These are phyloP conservation scores for Furcula furcula DNA, from an alignment of 2,888 invertebrate species.

Conservation along the genomic window DNA sequence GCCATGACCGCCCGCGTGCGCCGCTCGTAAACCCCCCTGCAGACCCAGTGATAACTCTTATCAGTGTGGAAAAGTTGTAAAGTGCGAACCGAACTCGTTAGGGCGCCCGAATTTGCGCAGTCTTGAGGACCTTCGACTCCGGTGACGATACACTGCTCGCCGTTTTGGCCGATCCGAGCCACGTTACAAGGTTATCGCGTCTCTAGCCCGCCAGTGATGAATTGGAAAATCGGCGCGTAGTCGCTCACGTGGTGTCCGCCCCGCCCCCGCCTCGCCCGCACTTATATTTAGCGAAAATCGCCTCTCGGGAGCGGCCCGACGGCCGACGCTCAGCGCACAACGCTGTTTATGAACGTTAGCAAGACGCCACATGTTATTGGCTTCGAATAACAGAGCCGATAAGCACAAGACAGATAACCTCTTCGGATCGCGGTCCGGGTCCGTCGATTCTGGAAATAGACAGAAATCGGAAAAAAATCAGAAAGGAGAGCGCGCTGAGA, in stretches of 20 bases:
- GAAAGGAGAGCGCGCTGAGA: conserved; percentile 54
- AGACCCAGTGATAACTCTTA: conserved; percentile 65
- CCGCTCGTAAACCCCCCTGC: conserved; percentile 24
- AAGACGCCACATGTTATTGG: conserved; percentile 79
- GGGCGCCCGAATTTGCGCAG: conserved; percentile 52
- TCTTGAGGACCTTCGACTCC: conserved; percentile 45
- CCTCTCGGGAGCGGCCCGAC: conserved; percentile 77
- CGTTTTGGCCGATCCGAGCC: conserved; percentile 65
- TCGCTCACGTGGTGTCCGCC: conserved; percentile 78
- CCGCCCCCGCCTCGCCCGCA: conserved; percentile 73
- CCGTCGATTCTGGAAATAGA: conserved; percentile 69
- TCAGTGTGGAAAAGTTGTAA: conserved; percentile 71
- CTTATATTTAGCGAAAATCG: conserved; percentile 82
- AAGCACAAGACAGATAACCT: conserved; percentile 77
- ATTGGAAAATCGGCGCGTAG: conserved; percentile 82
- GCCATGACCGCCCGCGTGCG: conserved; percentile 22
- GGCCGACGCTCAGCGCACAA: conserved; percentile 60
- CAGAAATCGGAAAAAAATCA: conserved; percentile 52
- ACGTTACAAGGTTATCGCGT: conserved; percentile 81
- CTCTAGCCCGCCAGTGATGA: conserved; percentile 77
- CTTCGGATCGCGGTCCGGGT: conserved; percentile 58
- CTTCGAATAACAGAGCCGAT: conserved; percentile 76
- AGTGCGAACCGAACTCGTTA: conserved; percentile 57
- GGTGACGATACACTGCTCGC: conserved; percentile 60
- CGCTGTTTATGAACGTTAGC: conserved; percentile 74